Evolutionary conservation across 2,113 vertebrate genomes (phyloP), one percentile per base, ranked within the genome.

Genomic region (Hepsetus odoe): DNA sequence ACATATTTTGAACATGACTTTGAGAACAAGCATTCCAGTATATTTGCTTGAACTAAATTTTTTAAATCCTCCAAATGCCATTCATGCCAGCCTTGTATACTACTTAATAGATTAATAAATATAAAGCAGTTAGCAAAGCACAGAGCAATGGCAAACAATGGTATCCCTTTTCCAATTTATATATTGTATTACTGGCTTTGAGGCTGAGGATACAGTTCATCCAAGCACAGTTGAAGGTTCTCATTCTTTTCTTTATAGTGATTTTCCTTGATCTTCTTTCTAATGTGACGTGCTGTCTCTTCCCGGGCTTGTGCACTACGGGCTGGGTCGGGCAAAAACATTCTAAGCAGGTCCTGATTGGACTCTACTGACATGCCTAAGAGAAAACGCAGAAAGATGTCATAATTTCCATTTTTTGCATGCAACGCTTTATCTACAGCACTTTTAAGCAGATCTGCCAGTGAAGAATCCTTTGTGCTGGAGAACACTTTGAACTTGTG

Each of bases 361-460:
- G 61, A 28, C 26, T 85, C 61, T 0, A 58, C 32, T 1, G 68
- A 53, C 89, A 92, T 82, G 51, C 92, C 91, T 14, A 85, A 83
- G 16, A 92, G 82, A 76, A 92, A 92, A 22, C 87, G 80, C 40
- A 91, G 72, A 32, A 90, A 89, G 40, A 92, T 59, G 81, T 91
- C 89, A 72, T 87, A 76, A 69, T 64, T 86, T 56, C 85, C 82
- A 0, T 86, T 86, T 20, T 84, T 83, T 14, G 16, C 76, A 12
- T 9, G 74, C 61, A 91, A 49, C 35, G 84, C 89, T 49, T 26
- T 87, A 26, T 93, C 89, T 73, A 92, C 26, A 0, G 91, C 92
- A 0, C 51, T 66, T 53, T 81, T 86, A 72, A 85, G 85, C 55
- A 92, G 24, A 0, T 89, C 86, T 13, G 64, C 35, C 7, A 38